A percentile compares a stretch with the other conserved stretches of the same genome.
Evolutionary conservation across 2,888 invertebrate genomes (phyloP).

Genomic region (Linnaemya tessellans): DNA sequence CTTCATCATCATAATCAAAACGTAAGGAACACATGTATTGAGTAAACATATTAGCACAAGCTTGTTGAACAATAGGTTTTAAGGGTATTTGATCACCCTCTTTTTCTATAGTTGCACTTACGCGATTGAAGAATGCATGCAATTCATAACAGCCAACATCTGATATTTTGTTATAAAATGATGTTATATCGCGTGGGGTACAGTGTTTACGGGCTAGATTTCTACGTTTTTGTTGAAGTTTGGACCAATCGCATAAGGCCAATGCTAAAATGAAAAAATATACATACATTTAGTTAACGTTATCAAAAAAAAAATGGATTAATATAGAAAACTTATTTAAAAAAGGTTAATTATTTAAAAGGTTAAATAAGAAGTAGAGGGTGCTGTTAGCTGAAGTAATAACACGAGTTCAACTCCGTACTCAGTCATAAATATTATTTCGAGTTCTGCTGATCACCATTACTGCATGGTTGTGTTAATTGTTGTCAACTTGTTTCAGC

Average conservation of each 20-base stretch:
- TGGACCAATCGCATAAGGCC: slow-evolving; percentile 94
- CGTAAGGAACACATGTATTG: slow-evolving; percentile 93
- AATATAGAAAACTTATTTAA: too few relatives aligned
- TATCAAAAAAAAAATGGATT: too few relatives aligned
- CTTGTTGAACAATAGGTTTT: slow-evolving; percentile 88
- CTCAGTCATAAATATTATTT: too few relatives aligned
- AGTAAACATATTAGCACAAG: slow-evolving; percentile 93
- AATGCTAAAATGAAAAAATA: slow-evolving; percentile 86
- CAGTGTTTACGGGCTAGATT: slow-evolving; percentile 91
- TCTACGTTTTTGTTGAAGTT: slow-evolving; percentile 90
- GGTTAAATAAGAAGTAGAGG: too few relatives aligned
- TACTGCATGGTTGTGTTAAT: too few relatives aligned
- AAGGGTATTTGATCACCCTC: slow-evolving; percentile 84
- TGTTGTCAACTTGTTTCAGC: too few relatives aligned
- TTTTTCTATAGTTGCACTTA: slow-evolving; percentile 83
- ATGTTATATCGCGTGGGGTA: slow-evolving; percentile 90
- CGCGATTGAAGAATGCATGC: slow-evolving; percentile 85
- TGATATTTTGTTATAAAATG: slow-evolving; percentile 89
- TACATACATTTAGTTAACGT: not conserved
- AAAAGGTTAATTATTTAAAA: too few relatives aligned
- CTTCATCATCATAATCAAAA: slow-evolving; percentile 88
- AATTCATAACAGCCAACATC: slow-evolving; percentile 88
- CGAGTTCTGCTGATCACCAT: too few relatives aligned
- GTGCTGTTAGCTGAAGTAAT: too few relatives aligned
- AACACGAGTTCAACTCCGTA: too few relatives aligned